A percentile compares a stretch with the other conserved stretches of the same genome.
Evolutionary conservation across 2,888 invertebrate genomes (phyloP).

Genomic region (Limnephilus rhombicus): DNA sequence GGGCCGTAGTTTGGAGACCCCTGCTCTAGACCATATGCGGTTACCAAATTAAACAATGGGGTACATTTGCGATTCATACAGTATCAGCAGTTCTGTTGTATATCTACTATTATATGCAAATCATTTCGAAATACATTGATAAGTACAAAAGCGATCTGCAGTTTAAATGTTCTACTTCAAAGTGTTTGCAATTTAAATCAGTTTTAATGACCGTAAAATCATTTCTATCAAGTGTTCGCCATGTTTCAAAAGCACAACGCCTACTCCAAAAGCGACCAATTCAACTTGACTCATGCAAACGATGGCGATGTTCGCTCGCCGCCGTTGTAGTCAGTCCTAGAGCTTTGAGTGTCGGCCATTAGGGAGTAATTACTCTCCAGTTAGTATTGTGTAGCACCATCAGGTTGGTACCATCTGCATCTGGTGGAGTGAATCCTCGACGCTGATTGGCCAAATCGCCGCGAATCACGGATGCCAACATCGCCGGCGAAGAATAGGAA

Average conservation of each 20-base stretch:
- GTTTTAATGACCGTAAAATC: not conserved
- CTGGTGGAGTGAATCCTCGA: slow-evolving; percentile 59
- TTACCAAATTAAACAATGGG: too few relatives aligned
- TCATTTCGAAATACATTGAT: too few relatives aligned
- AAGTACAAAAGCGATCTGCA: too few relatives aligned
- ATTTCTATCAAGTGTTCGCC: not conserved
- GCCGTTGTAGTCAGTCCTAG: not conserved
- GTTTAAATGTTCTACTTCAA: too few relatives aligned
- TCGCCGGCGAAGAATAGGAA: not conserved
- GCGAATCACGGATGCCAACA: slow-evolving; percentile 50
- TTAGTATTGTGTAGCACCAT: slow-evolving; percentile 46
- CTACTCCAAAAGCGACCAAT: not conserved
- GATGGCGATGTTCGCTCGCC: not conserved
- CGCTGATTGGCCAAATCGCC: slow-evolving; percentile 63
- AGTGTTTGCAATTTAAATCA: too few relatives aligned
- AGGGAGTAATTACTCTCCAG: slow-evolving; percentile 46
- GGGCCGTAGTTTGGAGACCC: too few relatives aligned
- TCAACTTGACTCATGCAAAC: not conserved
- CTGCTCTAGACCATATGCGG: too few relatives aligned
- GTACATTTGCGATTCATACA: too few relatives aligned
- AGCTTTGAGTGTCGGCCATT: slow-evolving; percentile 44
- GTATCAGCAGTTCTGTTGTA: too few relatives aligned
- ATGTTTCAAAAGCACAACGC: not conserved
- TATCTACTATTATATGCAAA: too few relatives aligned
- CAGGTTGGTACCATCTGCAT: slow-evolving; percentile 40